A percentile compares a stretch with the other conserved stretches of the same genome.
Evolutionary conservation across 2,113 vertebrate species (phyloP).

Genomic region (Cyprinodon brontotheroides): DNA sequence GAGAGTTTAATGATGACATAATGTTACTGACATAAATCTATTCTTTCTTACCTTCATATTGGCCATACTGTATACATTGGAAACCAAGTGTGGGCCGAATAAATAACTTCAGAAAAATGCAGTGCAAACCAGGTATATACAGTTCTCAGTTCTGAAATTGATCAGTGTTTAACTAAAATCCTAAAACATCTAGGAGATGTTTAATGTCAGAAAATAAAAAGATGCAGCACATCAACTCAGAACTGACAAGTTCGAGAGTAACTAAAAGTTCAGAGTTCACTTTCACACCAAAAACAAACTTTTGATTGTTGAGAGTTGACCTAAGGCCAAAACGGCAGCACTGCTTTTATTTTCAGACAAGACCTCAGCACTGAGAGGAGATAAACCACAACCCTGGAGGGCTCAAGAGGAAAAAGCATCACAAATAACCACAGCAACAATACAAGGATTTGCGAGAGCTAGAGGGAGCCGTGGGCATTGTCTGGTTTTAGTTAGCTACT

Average conservation of each 20-base stretch:
- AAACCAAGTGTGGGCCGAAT: not conserved
- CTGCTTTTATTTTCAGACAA: constrained; percentile 70
- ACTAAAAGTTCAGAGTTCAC: constrained; percentile 26
- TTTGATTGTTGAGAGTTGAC: constrained; percentile 53
- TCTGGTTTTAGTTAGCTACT: constrained; percentile 71
- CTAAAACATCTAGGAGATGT: not conserved
- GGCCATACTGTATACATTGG: not conserved
- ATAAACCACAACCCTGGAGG: constrained; percentile 68
- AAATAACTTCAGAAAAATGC: not conserved
- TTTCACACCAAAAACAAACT: constrained; percentile 50
- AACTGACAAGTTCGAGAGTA: constrained; percentile 37
- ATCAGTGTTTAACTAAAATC: not conserved
- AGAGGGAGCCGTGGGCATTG: constrained; percentile 62
- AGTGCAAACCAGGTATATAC: too few relatives aligned
- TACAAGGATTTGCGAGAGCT: constrained; percentile 73
- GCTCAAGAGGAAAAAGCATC: constrained; percentile 56
- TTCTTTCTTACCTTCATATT: not conserved
- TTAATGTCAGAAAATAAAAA: not conserved
- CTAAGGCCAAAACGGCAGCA: constrained; percentile 58
- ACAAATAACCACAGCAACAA: constrained; percentile 73
- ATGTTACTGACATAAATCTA: not conserved
- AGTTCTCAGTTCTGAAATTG: not conserved
- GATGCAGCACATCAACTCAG: not conserved
- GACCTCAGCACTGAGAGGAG: constrained; percentile 61
- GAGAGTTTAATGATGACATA: not conserved